A percentile compares a stretch with the other conserved stretches of the same genome.
Evolutionary conservation across 1,140 invertebrate species (phyloP).

Genomic region (Globodera ellingtonae): DNA sequence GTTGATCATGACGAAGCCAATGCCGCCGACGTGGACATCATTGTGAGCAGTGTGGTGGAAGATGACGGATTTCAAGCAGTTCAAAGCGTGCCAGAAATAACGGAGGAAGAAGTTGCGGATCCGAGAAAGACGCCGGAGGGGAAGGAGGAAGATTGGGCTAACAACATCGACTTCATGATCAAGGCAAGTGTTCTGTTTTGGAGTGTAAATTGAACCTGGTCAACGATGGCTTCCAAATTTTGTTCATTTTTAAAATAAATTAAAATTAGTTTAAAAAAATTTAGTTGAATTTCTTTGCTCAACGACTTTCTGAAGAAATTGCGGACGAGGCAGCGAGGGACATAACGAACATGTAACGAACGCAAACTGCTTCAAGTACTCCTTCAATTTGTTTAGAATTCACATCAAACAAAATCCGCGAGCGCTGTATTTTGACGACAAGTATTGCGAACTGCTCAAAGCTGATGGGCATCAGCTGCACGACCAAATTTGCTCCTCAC

Average conservation of each 20-base stretch:
- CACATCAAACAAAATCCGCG: constrained; percentile 39
- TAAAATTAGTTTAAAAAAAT: neutral
- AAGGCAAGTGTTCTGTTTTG: neutral
- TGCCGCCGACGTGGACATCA: neutral
- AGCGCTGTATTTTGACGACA: constrained; percentile 49
- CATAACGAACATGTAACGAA: constrained; percentile 25
- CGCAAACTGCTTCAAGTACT: too few relatives aligned
- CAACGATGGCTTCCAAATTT: neutral
- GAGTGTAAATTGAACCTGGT: neutral
- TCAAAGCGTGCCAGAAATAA: neutral
- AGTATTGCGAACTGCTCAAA: constrained; percentile 38
- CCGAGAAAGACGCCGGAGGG: neutral
- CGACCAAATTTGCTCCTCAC: constrained; percentile 15
- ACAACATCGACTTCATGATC: constrained; percentile 28
- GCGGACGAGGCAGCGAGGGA: constrained; percentile 50
- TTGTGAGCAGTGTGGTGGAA: neutral
- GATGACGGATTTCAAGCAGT: neutral
- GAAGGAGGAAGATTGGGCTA: neutral
- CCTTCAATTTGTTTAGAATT: neutral
- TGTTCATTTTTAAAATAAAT: neutral
- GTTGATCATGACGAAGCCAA: neutral
- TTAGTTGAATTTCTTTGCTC: constrained; percentile 33
- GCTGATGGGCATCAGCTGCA: neutral
- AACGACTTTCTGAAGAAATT: constrained; percentile 36
- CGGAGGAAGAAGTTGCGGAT: too few relatives aligned